A percentile compares a stretch with the other conserved stretches of the same genome.
Evolutionary conservation across 2,797 vertebrate genomes (phyloP).

Genomic region (Notoglanidium macrostoma): DNA sequence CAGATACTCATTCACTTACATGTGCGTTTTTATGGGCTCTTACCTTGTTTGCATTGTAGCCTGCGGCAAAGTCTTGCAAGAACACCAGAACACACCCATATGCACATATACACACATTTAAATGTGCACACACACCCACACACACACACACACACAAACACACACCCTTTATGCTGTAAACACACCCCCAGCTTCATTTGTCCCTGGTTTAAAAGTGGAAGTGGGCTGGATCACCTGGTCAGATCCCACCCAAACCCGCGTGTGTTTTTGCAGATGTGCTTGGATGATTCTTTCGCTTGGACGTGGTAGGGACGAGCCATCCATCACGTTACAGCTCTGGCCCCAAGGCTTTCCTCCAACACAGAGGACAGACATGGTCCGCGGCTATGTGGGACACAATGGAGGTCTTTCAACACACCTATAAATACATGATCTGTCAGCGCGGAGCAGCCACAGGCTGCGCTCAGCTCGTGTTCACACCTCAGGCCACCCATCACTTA

Average conservation of each 20-base stretch:
- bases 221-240: conserved; percentile 43
- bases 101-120: conserved; percentile 28
- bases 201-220: conserved; percentile 23
- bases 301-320: conserved; percentile 76
- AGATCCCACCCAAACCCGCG: conserved; percentile 23
- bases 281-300: conserved; percentile 77
- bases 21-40: conserved; percentile 17
- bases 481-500: conserved; percentile 80
- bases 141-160: background rate
- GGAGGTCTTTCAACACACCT: conserved; percentile 83
- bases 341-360: conserved; percentile 79
- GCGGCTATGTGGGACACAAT: conserved; percentile 82
- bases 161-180: background rate
- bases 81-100: conserved; percentile 37
- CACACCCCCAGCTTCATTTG: background rate
- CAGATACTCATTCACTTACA: conserved; percentile 33
- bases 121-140: background rate
- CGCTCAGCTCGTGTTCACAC: conserved; percentile 73
- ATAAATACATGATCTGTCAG: conserved; percentile 85
- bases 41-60: conserved; percentile 14
- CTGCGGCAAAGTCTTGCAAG: conserved; percentile 42
- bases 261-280: conserved; percentile 61
- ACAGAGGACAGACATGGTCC: conserved; percentile 82
- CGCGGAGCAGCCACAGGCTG: conserved; percentile 73
- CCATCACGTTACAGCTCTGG: conserved; percentile 73